Percentiles rank a stretch among this genome's conserved stretches.
Evolutionary conservation across 30 jellyfish, hydroid and myxozoan species (phyloP).

Genomic region (Aurelia coerulea): DNA sequence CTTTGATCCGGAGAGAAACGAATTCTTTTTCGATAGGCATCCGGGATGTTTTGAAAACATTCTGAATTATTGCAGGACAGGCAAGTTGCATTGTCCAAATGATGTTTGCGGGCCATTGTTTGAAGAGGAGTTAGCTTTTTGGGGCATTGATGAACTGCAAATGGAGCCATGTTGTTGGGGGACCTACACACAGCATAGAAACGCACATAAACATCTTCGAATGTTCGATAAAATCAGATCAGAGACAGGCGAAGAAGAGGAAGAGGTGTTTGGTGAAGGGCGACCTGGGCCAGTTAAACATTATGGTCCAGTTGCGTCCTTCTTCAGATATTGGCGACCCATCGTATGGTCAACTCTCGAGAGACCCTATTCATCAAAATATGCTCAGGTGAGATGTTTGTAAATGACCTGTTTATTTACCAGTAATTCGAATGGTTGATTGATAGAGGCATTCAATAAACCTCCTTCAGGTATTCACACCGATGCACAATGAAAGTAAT

Average conservation of each 20-base stretch:
- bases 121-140: conserved; percentile 95
- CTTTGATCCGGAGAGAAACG: conserved; percentile 94
- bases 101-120: conserved; percentile 99
- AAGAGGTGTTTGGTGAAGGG: conserved; percentile 60
- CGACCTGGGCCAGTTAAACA: conserved; percentile 43
- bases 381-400: conserved; percentile 87
- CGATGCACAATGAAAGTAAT: too few relatives aligned
- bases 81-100: conserved; percentile 98
- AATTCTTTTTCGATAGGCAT: conserved; percentile 95
- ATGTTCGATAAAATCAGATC: conserved; percentile 89
- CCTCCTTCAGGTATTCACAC: too few relatives aligned
- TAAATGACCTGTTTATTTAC: background rate
- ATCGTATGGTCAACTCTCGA: conserved; percentile 89
- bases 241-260: conserved; percentile 70
- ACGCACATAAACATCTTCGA: conserved; percentile 89
- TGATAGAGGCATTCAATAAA: background rate
- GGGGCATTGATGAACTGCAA: conserved; percentile 98
- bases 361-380: conserved; percentile 86
- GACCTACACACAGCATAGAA: conserved; percentile 93
- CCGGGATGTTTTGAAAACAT: conserved; percentile 98
- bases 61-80: conserved; percentile 94
- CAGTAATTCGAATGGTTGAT: background rate
- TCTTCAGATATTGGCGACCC: conserved; percentile 67
- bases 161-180: conserved; percentile 99
- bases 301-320: conserved; percentile 44